Conservation (phyloP, 2,888 invertebrate species). For the Drosophila algonquin region DNA sequence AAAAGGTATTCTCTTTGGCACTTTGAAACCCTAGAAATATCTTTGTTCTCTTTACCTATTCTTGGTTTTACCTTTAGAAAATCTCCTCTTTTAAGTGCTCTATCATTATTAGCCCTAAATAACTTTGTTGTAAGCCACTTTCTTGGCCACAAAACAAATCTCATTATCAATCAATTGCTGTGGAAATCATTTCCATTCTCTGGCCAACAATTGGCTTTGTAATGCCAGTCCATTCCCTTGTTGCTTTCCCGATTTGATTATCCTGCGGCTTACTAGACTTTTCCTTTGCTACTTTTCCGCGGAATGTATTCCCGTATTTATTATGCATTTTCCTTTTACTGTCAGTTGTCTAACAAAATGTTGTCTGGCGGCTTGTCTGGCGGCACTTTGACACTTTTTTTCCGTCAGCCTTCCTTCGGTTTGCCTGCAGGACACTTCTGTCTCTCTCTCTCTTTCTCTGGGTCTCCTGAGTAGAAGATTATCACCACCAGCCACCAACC, state of each 20-base stretch:
- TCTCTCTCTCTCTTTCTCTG: conserved; percentile 25
- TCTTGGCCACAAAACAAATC: conserved; percentile 5
- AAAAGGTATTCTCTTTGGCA: not conserved
- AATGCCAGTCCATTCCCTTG: conserved; percentile 16
- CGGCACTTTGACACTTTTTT: conserved; percentile 56
- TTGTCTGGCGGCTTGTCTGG: conserved; percentile 53
- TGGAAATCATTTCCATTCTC: conserved; percentile 2
- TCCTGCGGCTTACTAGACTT: conserved; percentile 34
- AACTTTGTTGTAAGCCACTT: not conserved
- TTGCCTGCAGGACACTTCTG: not conserved
- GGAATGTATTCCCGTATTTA: conserved; percentile 44
- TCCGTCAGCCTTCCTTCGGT: not conserved
- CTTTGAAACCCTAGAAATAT: not conserved
- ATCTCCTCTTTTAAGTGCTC: not conserved
- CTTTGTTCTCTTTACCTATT: not conserved
- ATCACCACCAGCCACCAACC: not conserved
- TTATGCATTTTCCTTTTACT: conserved; percentile 58
- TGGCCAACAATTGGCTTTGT: conserved; percentile 6
- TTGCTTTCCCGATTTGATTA: conserved; percentile 62
- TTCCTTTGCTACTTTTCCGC: conserved; percentile 7
- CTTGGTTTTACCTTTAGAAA: not conserved
- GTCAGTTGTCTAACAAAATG: conserved; percentile 55
- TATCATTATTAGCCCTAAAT: not conserved
- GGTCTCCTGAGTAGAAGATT: conserved; percentile 66
- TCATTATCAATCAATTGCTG: conserved; percentile 12